A percentile compares a stretch with the other conserved stretches of the same genome.
Evolutionary conservation across 2,888 invertebrate species (phyloP).

Genomic region (Gymnocheta viridis): DNA sequence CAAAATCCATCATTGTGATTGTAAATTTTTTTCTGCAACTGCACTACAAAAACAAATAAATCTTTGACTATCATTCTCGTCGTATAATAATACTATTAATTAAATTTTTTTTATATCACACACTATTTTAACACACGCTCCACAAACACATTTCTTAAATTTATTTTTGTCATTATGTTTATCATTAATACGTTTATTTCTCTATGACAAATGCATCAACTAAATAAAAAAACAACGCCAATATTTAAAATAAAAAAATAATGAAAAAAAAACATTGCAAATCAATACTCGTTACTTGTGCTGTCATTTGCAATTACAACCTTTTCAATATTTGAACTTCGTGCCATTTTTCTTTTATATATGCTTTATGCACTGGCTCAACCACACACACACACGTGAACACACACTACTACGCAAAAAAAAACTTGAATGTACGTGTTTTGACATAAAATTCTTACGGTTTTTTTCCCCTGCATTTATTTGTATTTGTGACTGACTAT

Average conservation of each 20-base stretch:
- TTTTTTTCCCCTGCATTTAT: not conserved
- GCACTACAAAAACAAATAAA: too few species aligned
- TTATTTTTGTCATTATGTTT: slow-evolving; percentile 21
- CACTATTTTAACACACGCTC: not conserved
- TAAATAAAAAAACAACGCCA: slow-evolving; percentile 12
- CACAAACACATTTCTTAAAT: not conserved
- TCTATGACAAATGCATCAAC: slow-evolving; percentile 42
- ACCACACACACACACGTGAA: not conserved
- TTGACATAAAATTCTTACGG: slow-evolving; percentile 33
- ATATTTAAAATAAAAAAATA: slow-evolving; percentile 15
- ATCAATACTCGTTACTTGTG: slow-evolving; percentile 76
- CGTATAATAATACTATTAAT: not conserved
- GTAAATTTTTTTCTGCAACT: too few species aligned
- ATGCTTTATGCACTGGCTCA: slow-evolving; percentile 2
- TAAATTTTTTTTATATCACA: not conserved
- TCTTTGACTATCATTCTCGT: not conserved
- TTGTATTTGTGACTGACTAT: slow-evolving; percentile 4
- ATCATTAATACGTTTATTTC: slow-evolving; percentile 29
- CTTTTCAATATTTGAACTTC: slow-evolving; percentile 78
- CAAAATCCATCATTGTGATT: too few species aligned
- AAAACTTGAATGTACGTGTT: slow-evolving; percentile 29
- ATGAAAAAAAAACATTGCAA: slow-evolving; percentile 71
- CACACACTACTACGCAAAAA: not conserved
- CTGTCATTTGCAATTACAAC: slow-evolving; percentile 80
- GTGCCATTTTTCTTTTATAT: slow-evolving; percentile 58